Base-by-base conservation (phyloP, 2,888 invertebrate genomes). In the Miltochrista miniata region DNA sequence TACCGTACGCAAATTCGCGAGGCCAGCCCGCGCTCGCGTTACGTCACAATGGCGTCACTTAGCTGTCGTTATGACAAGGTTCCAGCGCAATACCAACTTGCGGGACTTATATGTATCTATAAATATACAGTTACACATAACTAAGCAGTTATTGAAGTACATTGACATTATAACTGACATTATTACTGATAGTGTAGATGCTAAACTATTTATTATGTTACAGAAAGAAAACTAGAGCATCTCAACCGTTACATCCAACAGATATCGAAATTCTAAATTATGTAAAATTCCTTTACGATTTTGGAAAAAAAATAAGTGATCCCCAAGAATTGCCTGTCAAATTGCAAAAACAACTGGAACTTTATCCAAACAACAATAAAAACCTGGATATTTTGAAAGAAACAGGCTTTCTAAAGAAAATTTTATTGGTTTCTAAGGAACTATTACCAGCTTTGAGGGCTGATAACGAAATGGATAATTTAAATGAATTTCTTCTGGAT, bases 241-340 rank as follows among this genome's bases (percentile, higher is more conserved):
- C 30, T 0, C n/a, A 48, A 33, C 35, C 48, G 0, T 47, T 86
- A 0, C 72, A 84, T 29, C 71, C 76, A 36, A 63, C 70, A 1
- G 86, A 89, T 40, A 9, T 74, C 1, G 72, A 86, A 41, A 68
- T 88, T 0, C 14, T 86, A 2, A 81, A 82, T 61, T 88, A 85
- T 40, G 44, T 70, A 0, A 31, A 77, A 0, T 77, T 77, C 15
- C 44, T 85, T 1, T 72, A 76, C 38, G 65, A 73, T 35, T 49
- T 65, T 4, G 68, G 77, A 0, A 55, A 56, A 0, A 54, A 64
- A 29, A 49, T 48, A 0, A 35, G 31, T 2, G 43, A 36, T 9
- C 51, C 43, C 2, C 49, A 59, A 0, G 9, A 51, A 0, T 14
- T 51, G 0, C 37, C 30, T 0, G 30, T 34, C 0, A 13, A 47